A percentile compares a stretch with the other conserved stretches of the same genome.
Evolutionary conservation across 2,888 invertebrate species (phyloP).

Genomic region (Xylota sylvarum): DNA sequence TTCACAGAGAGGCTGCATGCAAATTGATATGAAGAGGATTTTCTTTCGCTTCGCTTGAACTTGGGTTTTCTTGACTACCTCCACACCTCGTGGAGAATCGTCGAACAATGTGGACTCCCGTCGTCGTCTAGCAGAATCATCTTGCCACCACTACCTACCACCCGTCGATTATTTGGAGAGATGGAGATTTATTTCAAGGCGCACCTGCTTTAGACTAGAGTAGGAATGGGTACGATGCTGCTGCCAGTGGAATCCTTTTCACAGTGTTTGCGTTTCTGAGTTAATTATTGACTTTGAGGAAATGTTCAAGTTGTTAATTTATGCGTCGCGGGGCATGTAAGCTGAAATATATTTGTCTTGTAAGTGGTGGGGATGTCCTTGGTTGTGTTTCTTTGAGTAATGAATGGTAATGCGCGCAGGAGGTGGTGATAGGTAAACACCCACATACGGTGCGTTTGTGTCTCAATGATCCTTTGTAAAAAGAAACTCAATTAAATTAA

Average conservation of each 20-base stretch:
- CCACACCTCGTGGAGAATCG: neutral
- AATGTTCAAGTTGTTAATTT: constrained; percentile 62
- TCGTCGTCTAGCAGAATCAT: constrained; percentile 22
- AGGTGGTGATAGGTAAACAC: constrained; percentile 1
- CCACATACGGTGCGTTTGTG: neutral
- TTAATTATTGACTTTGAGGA: constrained; percentile 69
- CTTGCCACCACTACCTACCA: neutral
- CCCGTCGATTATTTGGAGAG: constrained; percentile 23
- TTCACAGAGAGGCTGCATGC: constrained; percentile 79
- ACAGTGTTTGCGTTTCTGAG: constrained; percentile 57
- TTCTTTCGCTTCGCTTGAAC: constrained; percentile 59
- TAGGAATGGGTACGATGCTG: constrained; percentile 23
- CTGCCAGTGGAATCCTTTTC: constrained; percentile 51
- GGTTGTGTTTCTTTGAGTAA: constrained; percentile 24
- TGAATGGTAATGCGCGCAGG: neutral
- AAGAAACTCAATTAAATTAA: constrained; percentile 63
- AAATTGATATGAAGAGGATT: constrained; percentile 83
- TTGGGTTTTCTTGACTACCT: constrained; percentile 16
- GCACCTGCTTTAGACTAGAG: constrained; percentile 38
- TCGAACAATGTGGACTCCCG: constrained; percentile 1
- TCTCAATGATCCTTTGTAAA: constrained; percentile 33
- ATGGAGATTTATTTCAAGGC: constrained; percentile 40
- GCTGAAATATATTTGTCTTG: constrained; percentile 23
- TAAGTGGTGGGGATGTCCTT: constrained; percentile 4
- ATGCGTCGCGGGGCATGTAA: constrained; percentile 41